These are phyloP conservation scores for Xenotilapia leptura DNA, from an alignment of 2,113 vertebrate species.

Conservation along the genomic window DNA sequence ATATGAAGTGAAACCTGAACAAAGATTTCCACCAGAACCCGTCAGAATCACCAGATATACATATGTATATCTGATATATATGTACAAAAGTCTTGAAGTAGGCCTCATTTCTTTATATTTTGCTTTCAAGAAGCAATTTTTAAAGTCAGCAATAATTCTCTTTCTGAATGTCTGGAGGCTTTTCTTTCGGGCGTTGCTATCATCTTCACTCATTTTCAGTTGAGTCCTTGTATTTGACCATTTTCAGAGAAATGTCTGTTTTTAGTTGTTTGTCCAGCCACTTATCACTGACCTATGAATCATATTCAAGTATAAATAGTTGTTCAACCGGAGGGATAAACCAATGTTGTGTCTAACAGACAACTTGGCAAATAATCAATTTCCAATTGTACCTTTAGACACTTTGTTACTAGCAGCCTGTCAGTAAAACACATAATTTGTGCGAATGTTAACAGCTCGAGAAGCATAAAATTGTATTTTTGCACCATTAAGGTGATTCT, in stretches of 20 bases:
- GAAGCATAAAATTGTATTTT: not conserved
- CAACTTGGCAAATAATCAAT: not conserved
- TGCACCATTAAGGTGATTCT: not conserved
- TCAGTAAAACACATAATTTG: not conserved
- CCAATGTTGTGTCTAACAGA: not conserved
- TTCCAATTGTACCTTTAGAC: not conserved
- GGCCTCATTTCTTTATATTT: not conserved
- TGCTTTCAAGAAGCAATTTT: not conserved
- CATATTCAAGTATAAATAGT: not conserved
- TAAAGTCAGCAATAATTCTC: not conserved
- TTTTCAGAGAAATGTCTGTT: not conserved
- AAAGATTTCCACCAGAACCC: not conserved
- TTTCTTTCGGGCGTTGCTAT: not conserved
- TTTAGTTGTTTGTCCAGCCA: not conserved
- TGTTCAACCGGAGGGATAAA: not conserved
- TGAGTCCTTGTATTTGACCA: not conserved
- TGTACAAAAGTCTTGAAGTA: not conserved
- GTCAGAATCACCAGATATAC: not conserved
- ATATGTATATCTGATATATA: too few species aligned
- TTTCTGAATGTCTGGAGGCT: not conserved
- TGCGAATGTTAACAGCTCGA: not conserved
- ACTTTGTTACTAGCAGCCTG: not conserved
- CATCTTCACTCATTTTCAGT: not conserved
- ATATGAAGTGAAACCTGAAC: not conserved
- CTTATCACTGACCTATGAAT: not conserved